phyloP scores from a whole-genome alignment of 1,140 invertebrate genomes.

The Lepidurus apus region DNA sequence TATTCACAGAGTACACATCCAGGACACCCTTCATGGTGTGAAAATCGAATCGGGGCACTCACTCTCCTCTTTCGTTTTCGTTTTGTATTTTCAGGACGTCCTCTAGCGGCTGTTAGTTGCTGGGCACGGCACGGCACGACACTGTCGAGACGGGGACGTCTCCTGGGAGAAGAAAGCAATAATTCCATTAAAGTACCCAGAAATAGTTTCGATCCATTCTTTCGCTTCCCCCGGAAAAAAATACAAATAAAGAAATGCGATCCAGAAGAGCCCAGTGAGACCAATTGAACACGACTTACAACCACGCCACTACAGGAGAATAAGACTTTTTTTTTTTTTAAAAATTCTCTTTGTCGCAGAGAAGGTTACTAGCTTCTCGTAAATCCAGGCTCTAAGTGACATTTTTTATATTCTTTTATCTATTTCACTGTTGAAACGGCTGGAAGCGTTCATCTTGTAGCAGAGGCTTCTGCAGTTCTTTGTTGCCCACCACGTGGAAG shows the following conservation, averaged over 20 bases:
- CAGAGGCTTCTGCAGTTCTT: background rate
- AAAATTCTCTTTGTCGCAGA: no score
- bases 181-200: slow-evolving; percentile 10
- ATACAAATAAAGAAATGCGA: background rate
- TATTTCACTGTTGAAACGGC: background rate
- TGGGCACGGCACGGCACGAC: background rate
- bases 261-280: background rate
- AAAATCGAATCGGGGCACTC: background rate
- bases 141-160: background rate
- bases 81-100: background rate
- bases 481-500: background rate
- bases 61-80: background rate
- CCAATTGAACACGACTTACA: background rate
- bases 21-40: background rate
- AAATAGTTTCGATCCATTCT: background rate
- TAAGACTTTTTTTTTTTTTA: no score
- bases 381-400: background rate
- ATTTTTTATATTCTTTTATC: background rate
- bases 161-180: slow-evolving; percentile 21
- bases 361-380: background rate
- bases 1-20: background rate
- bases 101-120: background rate
- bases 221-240: background rate
- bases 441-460: background rate
- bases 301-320: no score